These are phyloP conservation scores for Sciurus niger DNA, from an alignment of 2,113 vertebrate genomes.

Conservation along the genomic window DNA sequence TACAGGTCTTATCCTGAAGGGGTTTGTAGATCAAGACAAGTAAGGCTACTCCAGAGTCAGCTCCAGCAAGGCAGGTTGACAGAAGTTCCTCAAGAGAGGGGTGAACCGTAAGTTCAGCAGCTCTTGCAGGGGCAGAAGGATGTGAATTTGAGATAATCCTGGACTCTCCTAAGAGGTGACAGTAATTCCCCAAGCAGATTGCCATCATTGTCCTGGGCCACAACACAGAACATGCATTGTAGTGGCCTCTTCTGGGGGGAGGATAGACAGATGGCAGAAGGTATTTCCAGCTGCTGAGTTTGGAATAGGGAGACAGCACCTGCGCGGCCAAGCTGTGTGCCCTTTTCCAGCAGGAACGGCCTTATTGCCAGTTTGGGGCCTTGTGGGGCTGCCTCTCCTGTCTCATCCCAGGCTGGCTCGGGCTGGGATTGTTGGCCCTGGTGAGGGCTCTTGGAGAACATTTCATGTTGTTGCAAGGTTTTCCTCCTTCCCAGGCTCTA, in stretches of 20 bases:
- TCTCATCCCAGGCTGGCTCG: rapidly evolving
- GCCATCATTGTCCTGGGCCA: background rate
- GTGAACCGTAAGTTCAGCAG: too few relatives aligned
- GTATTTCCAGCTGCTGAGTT: background rate
- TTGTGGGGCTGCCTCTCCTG: too few relatives aligned
- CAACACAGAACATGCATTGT: rapidly evolving
- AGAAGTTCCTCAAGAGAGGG: background rate
- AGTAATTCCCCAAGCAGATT: background rate
- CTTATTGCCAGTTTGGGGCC: background rate
- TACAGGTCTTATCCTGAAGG: background rate
- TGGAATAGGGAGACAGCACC: background rate
- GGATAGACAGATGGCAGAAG: background rate
- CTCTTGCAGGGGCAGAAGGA: background rate
- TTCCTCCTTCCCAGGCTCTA: background rate
- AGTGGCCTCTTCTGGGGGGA: background rate
- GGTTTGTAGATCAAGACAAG: background rate
- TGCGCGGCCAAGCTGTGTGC: background rate
- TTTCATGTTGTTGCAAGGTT: background rate
- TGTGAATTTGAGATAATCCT: background rate
- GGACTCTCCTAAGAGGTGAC: background rate
- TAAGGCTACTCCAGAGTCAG: background rate
- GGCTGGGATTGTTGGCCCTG: background rate
- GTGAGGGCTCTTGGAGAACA: background rate
- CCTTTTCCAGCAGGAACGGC: background rate
- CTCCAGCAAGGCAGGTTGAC: background rate